Evolutionary conservation across 1,140 invertebrate genomes (phyloP), one percentile per base, ranked within the genome.

Genomic region (Anastrepha obliqua): DNA sequence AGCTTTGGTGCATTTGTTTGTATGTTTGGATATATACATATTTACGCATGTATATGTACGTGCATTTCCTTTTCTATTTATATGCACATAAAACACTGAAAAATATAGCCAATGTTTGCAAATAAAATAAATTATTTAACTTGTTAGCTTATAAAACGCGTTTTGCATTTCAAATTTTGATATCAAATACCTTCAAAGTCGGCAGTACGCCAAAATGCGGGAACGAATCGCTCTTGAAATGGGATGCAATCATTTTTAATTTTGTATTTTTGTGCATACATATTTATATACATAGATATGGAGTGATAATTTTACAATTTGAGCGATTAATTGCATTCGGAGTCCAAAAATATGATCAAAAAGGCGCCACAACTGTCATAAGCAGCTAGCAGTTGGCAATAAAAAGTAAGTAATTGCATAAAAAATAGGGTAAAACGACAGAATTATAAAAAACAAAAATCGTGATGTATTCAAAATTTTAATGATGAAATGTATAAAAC

Each of bases 141-240:
- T 81, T 81, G 74, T 81, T 81, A 29, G 74, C 51, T 1, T 20
- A 20, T 81, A 51, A 58, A 55, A 81, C 74, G 74, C 47, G 74
- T 29, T 8, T 81, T 81, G 74, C 74, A 81, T 81, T 81, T 81
- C 51, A 51, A 81, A 55, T 51, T 81, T 6, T 51, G 47, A 9
- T 20, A 58, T 58, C n/a, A 55, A 29, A 81, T 47, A 81, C 47
- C 47, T 81, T 8, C 47, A 9, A 55, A 44, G 20, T 6, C n/a
- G 2, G 2, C 17, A 81, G 44, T 11, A 11, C 0, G 47, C 74
- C 4, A 55, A 81, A 55, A 58, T 81, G 17, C 47, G 70, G 44
- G 5, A 51, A 15, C n/a, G n/a, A 47, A 7, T 7, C 17, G 2
- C 39, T n/a, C 13, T 39, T 17, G 9, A n/a, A 44, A 74, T 74